Conservation (phyloP, 2,888 invertebrate genomes). For the Plebejus argus region DNA sequence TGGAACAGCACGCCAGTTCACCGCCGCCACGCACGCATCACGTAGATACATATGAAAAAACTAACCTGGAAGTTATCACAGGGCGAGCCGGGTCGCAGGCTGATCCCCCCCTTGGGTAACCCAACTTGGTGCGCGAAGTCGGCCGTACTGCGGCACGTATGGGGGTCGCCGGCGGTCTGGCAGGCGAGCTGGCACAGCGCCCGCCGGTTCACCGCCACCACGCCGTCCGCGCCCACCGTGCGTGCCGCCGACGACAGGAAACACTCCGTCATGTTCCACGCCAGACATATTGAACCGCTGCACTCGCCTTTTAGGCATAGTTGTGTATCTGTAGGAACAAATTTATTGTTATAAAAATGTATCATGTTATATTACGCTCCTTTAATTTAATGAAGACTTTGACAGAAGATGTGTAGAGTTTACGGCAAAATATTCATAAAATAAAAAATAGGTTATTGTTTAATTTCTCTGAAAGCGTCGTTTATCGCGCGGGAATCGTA, state of each 20-base stretch:
- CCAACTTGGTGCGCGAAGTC: conserved; percentile 89
- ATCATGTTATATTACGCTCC: neutral
- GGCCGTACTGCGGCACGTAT: conserved; percentile 91
- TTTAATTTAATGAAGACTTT: too few species aligned
- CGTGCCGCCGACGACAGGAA: conserved; percentile 90
- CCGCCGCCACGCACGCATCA: conserved; percentile 75
- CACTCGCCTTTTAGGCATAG: conserved; percentile 95
- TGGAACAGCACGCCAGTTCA: conserved; percentile 95
- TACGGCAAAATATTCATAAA: too few species aligned
- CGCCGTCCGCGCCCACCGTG: conserved; percentile 75
- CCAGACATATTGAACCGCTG: conserved; percentile 96
- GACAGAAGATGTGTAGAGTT: too few species aligned
- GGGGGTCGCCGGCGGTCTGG: conserved; percentile 88
- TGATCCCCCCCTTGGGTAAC: conserved; percentile 90
- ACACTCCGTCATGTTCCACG: conserved; percentile 97
- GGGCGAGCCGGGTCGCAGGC: conserved; percentile 96
- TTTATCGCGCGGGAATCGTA: too few species aligned
- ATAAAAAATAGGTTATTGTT: too few species aligned
- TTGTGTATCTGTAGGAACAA: conserved; percentile 78
- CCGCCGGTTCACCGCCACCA: conserved; percentile 85
- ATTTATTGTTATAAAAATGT: neutral
- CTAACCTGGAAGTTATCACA: conserved; percentile 98
- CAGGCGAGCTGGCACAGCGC: conserved; percentile 98
- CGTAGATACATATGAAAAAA: too few species aligned
- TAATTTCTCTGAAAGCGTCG: too few species aligned